These are phyloP conservation scores for Bubo bubo DNA, from an alignment of 2,113 vertebrate species.

Conservation along the genomic window DNA sequence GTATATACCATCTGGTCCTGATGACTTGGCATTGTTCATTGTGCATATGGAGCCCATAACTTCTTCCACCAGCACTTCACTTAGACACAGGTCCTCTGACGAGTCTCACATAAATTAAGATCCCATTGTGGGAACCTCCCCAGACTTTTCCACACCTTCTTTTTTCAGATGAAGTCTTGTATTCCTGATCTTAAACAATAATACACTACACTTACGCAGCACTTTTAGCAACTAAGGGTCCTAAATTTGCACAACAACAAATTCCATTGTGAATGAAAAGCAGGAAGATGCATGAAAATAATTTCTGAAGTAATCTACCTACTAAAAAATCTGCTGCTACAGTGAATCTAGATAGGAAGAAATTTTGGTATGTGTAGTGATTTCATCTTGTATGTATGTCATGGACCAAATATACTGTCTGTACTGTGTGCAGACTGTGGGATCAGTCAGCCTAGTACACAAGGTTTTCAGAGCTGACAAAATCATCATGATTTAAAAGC, in stretches of 20 bases:
- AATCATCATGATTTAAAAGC: constrained; percentile 9
- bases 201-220: not conserved
- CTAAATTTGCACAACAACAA: not conserved
- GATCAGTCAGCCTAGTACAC: not conserved
- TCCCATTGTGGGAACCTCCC: not conserved
- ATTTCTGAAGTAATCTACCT: not conserved
- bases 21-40: not conserved
- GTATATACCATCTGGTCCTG: not conserved
- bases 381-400: not conserved
- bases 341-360: not conserved
- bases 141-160: not conserved
- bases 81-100: constrained; percentile 10
- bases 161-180: not conserved
- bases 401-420: not conserved
- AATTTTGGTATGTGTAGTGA: not conserved
- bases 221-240: not conserved
- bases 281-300: not conserved
- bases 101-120: constrained; percentile 14
- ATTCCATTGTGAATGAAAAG: not conserved
- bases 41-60: constrained; percentile 21
- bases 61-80: not conserved
- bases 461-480: not conserved
- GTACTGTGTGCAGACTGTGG: not conserved
- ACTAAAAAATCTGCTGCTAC: not conserved
- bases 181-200: not conserved